phyloP scores from a whole-genome alignment of 2,888 invertebrate genomes.

The Autographa gamma region DNA sequence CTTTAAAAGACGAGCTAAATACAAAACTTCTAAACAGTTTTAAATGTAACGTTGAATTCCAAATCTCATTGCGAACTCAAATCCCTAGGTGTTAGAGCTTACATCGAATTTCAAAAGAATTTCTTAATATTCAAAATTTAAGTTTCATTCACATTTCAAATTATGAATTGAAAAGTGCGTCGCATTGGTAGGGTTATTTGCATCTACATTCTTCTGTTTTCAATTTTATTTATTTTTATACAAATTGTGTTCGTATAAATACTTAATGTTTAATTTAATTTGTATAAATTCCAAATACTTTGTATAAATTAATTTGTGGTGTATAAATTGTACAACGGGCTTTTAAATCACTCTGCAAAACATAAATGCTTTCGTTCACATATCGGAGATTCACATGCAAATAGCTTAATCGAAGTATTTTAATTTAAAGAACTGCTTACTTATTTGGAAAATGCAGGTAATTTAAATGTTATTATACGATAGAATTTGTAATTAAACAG shows the following conservation, averaged over 20 bases:
- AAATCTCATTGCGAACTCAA: not conserved
- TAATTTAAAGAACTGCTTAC: not conserved
- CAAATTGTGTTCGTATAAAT: not conserved
- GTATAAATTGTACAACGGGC: slow-evolving; percentile 44
- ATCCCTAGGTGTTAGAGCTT: not conserved
- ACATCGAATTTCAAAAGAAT: not conserved
- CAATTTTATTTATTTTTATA: not conserved
- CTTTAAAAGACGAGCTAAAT: not conserved
- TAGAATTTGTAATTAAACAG: too few species aligned
- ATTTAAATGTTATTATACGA: not conserved
- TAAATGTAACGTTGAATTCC: not conserved
- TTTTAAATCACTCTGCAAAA: slow-evolving; percentile 49
- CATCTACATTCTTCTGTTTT: not conserved
- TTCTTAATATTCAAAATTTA: not conserved
- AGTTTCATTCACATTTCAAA: not conserved
- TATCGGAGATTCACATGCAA: slow-evolving; percentile 35
- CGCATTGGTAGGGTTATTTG: slow-evolving; percentile 1
- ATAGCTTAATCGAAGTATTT: slow-evolving; percentile 12
- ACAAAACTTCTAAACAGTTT: not conserved
- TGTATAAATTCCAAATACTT: not conserved
- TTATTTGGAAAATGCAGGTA: slow-evolving; percentile 1
- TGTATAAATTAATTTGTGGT: not conserved
- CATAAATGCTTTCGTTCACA: slow-evolving; percentile 52
- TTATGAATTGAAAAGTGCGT: not conserved
- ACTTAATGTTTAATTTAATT: not conserved